Evolutionary conservation across 2,888 invertebrate species (phyloP), one percentile per base, ranked within the genome.

Genomic region (Eupeodes latifasciatus): DNA sequence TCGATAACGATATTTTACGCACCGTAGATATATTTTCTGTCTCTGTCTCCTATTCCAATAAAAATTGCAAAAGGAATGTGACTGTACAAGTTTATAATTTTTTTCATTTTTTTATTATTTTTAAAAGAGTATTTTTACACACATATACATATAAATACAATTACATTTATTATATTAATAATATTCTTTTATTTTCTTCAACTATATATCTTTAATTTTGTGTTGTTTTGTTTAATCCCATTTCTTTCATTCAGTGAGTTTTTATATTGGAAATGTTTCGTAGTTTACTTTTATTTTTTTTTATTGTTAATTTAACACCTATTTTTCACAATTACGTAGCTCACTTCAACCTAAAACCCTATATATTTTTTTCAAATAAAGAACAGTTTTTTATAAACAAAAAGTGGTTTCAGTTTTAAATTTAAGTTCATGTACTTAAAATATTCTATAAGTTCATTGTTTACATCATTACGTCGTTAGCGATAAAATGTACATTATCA

Each of bases 101-200:
- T 81, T 9, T 89, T 85, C 44, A 66, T 81, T 85, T 85, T 83
- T 84, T 84, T 85, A 79, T 88, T 85, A 85, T 89, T 82, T 85
- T 85, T 77, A 89, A 85, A 82, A 85, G 85, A 79, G 64, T 89
- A 82, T 81, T 89, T 85, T 89, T 85, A 89, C 85, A 89, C 81
- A 85, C 81, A 85, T 85, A 89, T 81, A 89, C 81, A 89, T 89
- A 85, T 89, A 89, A 81, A 85, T 89, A 82, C 81, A 89, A 81
- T 85, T 89, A 89, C 85, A 89, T 85, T 89, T 79, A 85, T 85
- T 79, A 79, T 85, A 79, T 76, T 82, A 88, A 77, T 84, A 85
- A 81, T 89, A 79, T 81, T 88, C 51, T 69, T 79, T 79, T 88
- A 40, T 40, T 40, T 40, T 57, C 9, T 74, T 57, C 81, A 85